Conservation (phyloP, 2,797 vertebrate genomes). For the Bufotes viridis region DNA sequence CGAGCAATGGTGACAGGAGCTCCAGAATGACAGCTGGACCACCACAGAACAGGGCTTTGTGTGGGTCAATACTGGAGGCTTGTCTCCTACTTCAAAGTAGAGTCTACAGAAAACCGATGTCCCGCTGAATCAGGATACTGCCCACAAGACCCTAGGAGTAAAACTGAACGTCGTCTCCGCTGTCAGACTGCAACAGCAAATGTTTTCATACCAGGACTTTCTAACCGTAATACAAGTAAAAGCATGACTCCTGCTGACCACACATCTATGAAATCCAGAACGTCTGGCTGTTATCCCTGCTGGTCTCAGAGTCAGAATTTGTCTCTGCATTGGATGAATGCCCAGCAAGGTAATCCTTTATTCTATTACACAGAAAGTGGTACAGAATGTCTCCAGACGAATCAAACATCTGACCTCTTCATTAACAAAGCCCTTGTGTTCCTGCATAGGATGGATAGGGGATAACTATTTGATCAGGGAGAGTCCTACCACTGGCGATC, state of each 20-base stretch:
- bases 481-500: too few relatives aligned
- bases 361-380: constrained; percentile 41
- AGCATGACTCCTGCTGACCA: constrained; percentile 7
- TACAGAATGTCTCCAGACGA: constrained; percentile 43
- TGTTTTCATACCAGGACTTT: neutral
- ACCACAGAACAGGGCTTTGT: neutral
- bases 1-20: neutral
- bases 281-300: constrained; percentile 21
- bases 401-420: constrained; percentile 51
- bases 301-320: constrained; percentile 9
- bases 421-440: constrained; percentile 51
- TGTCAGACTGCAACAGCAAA: neutral
- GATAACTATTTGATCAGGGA: too few relatives aligned
- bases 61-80: neutral
- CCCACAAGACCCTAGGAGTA: neutral
- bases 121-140: neutral
- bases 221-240: neutral
- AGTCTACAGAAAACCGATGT: neutral
- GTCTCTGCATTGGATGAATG: constrained; percentile 43
- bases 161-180: neutral
- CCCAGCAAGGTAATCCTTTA: constrained; percentile 51
- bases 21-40: neutral
- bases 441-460: neutral
- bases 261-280: constrained; percentile 42
- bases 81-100: neutral